Percentiles rank a stretch among this genome's conserved stretches.
Evolutionary conservation across 2,113 vertebrate genomes (phyloP).

Genomic region (Apus apus): DNA sequence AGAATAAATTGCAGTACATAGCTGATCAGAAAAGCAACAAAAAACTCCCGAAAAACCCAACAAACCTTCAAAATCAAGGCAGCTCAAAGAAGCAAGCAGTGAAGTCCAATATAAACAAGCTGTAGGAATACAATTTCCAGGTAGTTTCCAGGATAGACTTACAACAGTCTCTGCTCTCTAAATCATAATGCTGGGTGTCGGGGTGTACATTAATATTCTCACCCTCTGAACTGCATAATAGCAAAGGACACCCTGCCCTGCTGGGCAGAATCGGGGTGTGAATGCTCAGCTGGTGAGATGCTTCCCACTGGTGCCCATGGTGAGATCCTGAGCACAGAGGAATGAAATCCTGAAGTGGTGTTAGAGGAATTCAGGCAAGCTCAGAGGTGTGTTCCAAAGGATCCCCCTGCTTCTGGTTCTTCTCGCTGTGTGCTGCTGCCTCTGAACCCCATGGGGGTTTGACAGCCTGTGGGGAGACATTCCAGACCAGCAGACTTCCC

Average conservation of each 20-base stretch:
- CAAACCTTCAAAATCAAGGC: not conserved
- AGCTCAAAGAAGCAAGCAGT: not conserved
- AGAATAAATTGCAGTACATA: constrained; percentile 21
- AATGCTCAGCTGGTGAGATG: not conserved
- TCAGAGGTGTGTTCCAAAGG: not conserved
- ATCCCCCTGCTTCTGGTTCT: not conserved
- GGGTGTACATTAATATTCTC: not conserved
- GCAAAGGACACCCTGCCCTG: not conserved
- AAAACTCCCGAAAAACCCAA: not conserved
- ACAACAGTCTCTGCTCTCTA: not conserved
- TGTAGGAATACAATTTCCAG: not conserved
- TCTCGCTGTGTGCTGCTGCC: not conserved
- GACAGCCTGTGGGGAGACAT: not conserved
- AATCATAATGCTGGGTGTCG: not conserved
- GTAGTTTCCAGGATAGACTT: not conserved
- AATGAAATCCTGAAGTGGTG: not conserved
- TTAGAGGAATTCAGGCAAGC: not conserved
- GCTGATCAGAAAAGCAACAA: not conserved
- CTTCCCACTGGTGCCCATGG: not conserved
- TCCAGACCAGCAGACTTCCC: not conserved
- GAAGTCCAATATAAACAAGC: not conserved
- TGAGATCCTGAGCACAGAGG: not conserved
- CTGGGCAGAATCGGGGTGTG: not conserved
- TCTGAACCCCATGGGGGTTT: not conserved
- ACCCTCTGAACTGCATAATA: not conserved